Conservation (phyloP, 2,797 vertebrate genomes). For the Psittacula derbiana region DNA sequence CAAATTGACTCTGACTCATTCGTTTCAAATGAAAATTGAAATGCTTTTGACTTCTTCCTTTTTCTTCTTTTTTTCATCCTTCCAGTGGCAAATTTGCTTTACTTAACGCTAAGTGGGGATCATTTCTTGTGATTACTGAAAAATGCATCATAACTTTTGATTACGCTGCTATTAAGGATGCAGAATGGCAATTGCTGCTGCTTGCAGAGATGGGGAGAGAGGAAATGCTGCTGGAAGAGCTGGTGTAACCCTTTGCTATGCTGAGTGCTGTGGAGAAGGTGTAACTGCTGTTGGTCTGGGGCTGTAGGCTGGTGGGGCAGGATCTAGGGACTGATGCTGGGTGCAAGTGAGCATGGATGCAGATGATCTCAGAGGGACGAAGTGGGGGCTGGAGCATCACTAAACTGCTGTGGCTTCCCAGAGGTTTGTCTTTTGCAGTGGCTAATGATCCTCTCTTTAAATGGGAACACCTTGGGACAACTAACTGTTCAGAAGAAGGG, state of each 20-base stretch:
- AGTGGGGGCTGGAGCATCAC: neutral
- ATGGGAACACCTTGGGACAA: neutral
- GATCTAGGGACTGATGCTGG: neutral
- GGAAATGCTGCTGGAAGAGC: constrained; percentile 30
- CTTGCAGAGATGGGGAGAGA: constrained; percentile 38
- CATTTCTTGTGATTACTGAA: constrained; percentile 81
- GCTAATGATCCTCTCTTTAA: neutral
- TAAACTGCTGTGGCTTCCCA: neutral
- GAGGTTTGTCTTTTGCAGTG: neutral
- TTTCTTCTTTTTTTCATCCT: constrained; percentile 10
- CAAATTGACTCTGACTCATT: constrained; percentile 77
- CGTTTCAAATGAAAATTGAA: constrained; percentile 76
- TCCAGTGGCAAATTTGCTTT: constrained; percentile 72
- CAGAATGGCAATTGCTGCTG: constrained; percentile 62
- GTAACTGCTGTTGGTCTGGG: neutral
- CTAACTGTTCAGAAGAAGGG: neutral
- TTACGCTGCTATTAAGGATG: constrained; percentile 74
- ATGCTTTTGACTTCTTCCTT: constrained; percentile 68
- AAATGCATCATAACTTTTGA: constrained; percentile 81
- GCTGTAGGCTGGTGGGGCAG: neutral
- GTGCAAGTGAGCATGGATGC: accelerated
- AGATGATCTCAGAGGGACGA: no score
- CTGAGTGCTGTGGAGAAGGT: neutral
- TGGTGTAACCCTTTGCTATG: constrained; percentile 61
- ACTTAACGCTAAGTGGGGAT: constrained; percentile 78